These are phyloP conservation scores for Himalopsyche tibetana DNA, from an alignment of 2,888 invertebrate genomes.

Conservation along the genomic window DNA sequence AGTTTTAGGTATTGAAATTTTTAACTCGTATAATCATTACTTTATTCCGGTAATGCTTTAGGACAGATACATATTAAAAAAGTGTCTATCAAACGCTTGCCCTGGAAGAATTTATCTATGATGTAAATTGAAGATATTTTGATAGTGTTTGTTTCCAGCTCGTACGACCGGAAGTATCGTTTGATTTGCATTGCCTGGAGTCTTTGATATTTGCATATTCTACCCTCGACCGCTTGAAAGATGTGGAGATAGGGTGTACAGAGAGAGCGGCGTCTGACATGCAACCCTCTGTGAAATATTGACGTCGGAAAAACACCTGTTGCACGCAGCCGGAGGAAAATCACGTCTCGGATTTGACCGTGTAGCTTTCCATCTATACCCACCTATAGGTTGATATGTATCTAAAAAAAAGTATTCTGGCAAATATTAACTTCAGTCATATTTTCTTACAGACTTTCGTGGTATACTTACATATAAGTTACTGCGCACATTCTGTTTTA, in stretches of 20 bases:
- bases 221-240: conserved; percentile 20
- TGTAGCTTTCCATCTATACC: neutral
- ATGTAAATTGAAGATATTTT: neutral
- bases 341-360: conserved; percentile 1
- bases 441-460: too few species aligned
- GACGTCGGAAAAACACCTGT: conserved; percentile 20
- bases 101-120: neutral
- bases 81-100: neutral
- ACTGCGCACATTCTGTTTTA: too few species aligned
- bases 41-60: too few species aligned
- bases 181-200: neutral
- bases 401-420: too few species aligned
- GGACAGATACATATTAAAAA: too few species aligned
- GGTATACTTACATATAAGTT: too few species aligned
- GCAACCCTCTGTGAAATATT: conserved; percentile 30
- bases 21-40: too few species aligned
- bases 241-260: neutral
- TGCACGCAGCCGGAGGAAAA: neutral
- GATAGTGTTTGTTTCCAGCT: conserved; percentile 19
- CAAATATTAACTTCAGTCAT: too few species aligned
- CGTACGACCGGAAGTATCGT: neutral
- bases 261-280: neutral
- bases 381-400: too few species aligned
- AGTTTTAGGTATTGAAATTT: too few species aligned
- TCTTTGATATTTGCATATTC: conserved; percentile 2